Base-by-base conservation (phyloP, 1,140 invertebrate genomes). In the Magallana angulata region DNA sequence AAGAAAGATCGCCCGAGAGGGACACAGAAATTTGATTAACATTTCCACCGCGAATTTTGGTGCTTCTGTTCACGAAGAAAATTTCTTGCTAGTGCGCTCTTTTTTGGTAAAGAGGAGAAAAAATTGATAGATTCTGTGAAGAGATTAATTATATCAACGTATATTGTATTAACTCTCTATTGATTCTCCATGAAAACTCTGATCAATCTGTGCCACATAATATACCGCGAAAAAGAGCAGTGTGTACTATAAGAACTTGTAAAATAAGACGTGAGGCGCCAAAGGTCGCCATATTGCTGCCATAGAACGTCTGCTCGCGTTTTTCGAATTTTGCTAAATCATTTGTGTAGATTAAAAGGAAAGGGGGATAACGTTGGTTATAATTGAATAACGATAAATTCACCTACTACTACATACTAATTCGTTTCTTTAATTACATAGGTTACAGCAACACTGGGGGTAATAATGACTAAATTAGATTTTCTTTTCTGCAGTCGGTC, bases 101-200 rank as follows among this genome's bases (percentile, higher is more conserved):
- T 30, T 18, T 76, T 9, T 24, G 24, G 68, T 76, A 30, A 76
- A 76, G 68, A 30, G 36, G 24, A 18, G 9, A 76, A 76, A 76
- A 76, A 68, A 76, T 76, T 76, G 68, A 76, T 76, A 76, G 68
- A 76, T 76, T 76, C 68, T 36, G 30, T 76, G 68, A 76, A 30
- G 68, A 76, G 30, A 76, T 76, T 76, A 76, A 30, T 76, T 30
- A 76, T 76, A 76, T 76, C 24, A 76, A 30, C 68, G 68, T 76
- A 76, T 30, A 76, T 24, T 36, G 24, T 36, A 76, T 76, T 76
- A 76, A 76, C 68, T 76, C 36, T 76, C 68, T 76, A 76, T 76
- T 24, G 18, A 30, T 30, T 76, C 18, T 76, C 14, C 36, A 76
- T 76, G 24, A 76, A 48, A 30, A 30, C 9, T 30, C 24, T 76